phyloP scores from a whole-genome alignment of 2,797 vertebrate species.

The Sebastes baramenuke region DNA sequence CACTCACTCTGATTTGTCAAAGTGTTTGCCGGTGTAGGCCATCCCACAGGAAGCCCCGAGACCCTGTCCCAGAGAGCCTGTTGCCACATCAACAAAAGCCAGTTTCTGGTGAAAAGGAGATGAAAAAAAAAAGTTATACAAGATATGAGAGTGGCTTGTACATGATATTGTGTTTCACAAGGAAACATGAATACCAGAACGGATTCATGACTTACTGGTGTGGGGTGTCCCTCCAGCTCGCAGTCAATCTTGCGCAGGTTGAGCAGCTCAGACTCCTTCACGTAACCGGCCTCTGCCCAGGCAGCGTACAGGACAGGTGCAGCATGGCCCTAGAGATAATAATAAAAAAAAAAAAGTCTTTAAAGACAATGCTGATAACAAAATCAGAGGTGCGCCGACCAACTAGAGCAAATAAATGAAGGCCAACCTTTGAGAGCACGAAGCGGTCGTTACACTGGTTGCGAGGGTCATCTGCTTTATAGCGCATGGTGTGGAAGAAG shows the following conservation, averaged over 20 bases:
- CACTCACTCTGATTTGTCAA: slow-evolving; percentile 88
- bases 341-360: rapidly evolving
- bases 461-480: slow-evolving; percentile 84
- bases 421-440: slow-evolving; percentile 87
- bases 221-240: slow-evolving; percentile 87
- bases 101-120: slow-evolving; percentile 80
- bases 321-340: slow-evolving; percentile 78
- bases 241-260: slow-evolving; percentile 85
- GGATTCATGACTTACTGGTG: slow-evolving; percentile 75
- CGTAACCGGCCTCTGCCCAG: slow-evolving; percentile 84
- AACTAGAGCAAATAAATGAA: not conserved
- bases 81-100: slow-evolving; percentile 88
- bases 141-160: not conserved
- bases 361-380: not conserved
- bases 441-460: slow-evolving; percentile 89
- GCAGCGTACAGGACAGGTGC: slow-evolving; percentile 85
- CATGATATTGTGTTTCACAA: not conserved
- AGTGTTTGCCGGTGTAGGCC: slow-evolving; percentile 92
- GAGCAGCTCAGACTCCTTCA: slow-evolving; percentile 81
- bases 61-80: slow-evolving; percentile 90
- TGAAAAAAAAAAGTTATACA: not conserved
- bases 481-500: slow-evolving; percentile 91
- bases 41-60: slow-evolving; percentile 90
- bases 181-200: not conserved
- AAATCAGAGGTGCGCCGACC: not conserved